A percentile compares a stretch with the other conserved stretches of the same genome.
phyloP scores from a whole-genome alignment of 2,797 vertebrate genomes.

The Falco peregrinus region DNA sequence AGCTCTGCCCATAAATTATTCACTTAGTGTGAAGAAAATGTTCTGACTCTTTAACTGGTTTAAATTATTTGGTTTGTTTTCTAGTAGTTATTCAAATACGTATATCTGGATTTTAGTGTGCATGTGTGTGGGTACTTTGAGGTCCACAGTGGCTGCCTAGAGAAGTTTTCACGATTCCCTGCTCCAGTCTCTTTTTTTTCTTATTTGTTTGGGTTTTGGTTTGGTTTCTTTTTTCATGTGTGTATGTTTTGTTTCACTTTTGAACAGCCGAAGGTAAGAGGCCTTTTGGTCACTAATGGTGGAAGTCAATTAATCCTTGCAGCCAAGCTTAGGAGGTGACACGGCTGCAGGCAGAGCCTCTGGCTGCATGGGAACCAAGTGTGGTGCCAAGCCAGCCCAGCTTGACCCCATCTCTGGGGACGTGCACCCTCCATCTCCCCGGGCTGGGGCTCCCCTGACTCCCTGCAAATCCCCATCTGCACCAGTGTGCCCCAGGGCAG shows the following conservation, averaged over 20 bases:
- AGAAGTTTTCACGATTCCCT: not conserved
- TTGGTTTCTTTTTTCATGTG: not conserved
- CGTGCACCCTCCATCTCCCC: accelerated
- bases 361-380: not conserved
- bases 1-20: slow-evolving; percentile 73
- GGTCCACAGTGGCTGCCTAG: not conserved
- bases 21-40: slow-evolving; percentile 60
- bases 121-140: not conserved
- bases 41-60: slow-evolving; percentile 70
- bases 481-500: not conserved
- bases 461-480: too few relatives aligned
- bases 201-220: too few relatives aligned
- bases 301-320: not conserved
- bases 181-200: not conserved
- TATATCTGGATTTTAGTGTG: not conserved
- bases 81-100: not conserved
- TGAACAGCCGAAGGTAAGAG: not conserved
- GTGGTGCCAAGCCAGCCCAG: not conserved
- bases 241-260: not conserved
- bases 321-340: not conserved
- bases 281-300: slow-evolving; percentile 20
- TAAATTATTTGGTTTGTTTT: slow-evolving; percentile 71
- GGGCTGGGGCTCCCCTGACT: not conserved
- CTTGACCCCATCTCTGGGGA: not conserved
- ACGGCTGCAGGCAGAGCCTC: not conserved